These are phyloP conservation scores for Enteromius thamalakanensis DNA, from an alignment of 2,797 vertebrate species.

Conservation along the genomic window DNA sequence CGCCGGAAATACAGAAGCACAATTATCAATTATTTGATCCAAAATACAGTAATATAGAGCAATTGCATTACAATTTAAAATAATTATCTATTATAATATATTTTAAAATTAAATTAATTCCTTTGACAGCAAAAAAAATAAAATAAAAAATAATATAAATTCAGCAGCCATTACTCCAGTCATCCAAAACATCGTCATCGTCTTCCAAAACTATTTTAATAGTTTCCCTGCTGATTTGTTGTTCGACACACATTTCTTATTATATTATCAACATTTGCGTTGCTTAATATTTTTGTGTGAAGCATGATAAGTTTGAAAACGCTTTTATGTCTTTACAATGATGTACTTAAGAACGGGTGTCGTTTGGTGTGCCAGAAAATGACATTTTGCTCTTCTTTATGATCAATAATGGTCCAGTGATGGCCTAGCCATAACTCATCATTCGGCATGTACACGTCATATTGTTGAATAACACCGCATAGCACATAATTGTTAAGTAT, in stretches of 20 bases:
- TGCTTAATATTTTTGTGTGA: neutral
- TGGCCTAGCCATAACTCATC: neutral
- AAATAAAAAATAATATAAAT: no score
- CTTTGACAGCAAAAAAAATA: neutral
- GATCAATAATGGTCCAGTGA: neutral
- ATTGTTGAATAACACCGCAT: constrained; percentile 39
- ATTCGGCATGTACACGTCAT: constrained; percentile 42
- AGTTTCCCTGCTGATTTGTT: neutral
- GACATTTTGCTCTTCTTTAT: neutral
- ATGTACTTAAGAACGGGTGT: neutral
- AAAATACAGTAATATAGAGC: neutral
- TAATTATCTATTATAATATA: neutral
- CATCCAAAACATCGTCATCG: no score
- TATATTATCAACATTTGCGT: neutral
- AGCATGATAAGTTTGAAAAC: neutral
- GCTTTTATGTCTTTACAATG: neutral
- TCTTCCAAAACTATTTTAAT: neutral
- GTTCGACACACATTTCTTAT: neutral
- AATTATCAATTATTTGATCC: neutral
- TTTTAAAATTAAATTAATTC: neutral
- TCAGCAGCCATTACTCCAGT: neutral
- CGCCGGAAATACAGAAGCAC: no score
- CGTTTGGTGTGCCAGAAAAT: neutral
- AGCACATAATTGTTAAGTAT: constrained; percentile 43
- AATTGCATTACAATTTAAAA: neutral